Conservation (phyloP, 2,797 vertebrate genomes). For the Prunella strophiata region DNA sequence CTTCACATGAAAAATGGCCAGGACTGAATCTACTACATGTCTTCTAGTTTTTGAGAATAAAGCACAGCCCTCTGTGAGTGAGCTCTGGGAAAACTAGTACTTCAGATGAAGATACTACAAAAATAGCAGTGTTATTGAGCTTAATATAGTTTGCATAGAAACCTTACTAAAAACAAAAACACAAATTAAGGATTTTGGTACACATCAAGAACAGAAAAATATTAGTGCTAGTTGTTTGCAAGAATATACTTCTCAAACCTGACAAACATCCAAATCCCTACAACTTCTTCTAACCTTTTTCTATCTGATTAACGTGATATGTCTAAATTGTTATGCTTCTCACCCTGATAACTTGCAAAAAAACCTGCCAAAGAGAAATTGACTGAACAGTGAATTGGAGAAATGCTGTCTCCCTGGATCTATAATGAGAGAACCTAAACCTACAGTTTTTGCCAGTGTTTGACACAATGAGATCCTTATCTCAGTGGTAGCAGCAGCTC, state of each 20-base stretch:
- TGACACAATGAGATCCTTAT: not conserved
- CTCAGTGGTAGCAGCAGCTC: not conserved
- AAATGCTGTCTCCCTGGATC: not conserved
- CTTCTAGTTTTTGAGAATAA: conserved; percentile 35
- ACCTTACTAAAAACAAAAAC: conserved; percentile 21
- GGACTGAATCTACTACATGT: conserved; percentile 40
- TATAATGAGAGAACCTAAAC: not conserved
- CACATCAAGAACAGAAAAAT: not conserved
- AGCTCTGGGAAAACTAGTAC: conserved; percentile 47
- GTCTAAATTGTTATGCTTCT: not conserved
- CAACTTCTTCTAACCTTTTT: not conserved
- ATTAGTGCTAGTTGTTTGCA: not conserved
- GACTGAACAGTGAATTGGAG: not conserved
- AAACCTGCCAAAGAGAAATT: not conserved
- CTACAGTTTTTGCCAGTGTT: not conserved
- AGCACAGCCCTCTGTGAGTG: not conserved
- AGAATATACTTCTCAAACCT: not conserved
- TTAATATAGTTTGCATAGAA: conserved; percentile 31
- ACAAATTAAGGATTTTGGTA: conserved; percentile 3
- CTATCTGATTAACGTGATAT: not conserved
- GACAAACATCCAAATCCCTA: conserved; percentile 14
- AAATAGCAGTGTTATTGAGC: conserved; percentile 37
- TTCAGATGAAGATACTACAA: conserved; percentile 29
- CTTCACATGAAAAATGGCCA: conserved; percentile 63
- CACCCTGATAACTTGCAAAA: not conserved